phyloP scores from a whole-genome alignment of 1,140 invertebrate species.

The Achroia grisella region DNA sequence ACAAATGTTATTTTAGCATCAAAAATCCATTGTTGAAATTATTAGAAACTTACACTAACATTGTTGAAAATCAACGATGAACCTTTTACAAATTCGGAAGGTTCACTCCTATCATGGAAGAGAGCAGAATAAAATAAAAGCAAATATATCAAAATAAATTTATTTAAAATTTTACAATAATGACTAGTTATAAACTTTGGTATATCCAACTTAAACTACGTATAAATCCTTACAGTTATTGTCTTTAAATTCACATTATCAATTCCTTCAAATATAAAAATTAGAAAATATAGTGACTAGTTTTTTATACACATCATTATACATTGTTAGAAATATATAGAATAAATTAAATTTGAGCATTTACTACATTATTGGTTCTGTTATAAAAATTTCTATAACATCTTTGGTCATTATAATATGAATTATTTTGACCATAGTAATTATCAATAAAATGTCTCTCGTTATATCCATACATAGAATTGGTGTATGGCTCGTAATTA shows the following conservation, averaged over 20 bases:
- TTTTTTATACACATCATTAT: constrained; percentile 15
- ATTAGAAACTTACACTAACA: too few species aligned
- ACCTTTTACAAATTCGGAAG: too few species aligned
- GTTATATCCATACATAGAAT: constrained; percentile 32
- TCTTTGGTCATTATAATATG: constrained; percentile 55
- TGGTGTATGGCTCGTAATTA: constrained; percentile 29
- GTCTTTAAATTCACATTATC: background rate
- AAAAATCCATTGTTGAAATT: too few species aligned
- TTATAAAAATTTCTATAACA: constrained; percentile 50
- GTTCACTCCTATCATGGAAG: too few species aligned
- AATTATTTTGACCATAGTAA: constrained; percentile 43
- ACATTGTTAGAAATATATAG: constrained; percentile 4
- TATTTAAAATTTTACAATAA: constrained; percentile 19
- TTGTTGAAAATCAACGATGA: too few species aligned
- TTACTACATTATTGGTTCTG: constrained; percentile 43
- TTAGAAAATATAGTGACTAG: constrained; percentile 29
- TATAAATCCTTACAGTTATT: constrained; percentile 8
- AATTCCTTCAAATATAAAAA: background rate
- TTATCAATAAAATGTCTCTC: constrained; percentile 31
- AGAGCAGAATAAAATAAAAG: too few species aligned
- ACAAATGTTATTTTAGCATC: too few species aligned
- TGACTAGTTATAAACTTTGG: constrained; percentile 48
- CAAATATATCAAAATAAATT: background rate
- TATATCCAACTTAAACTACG: constrained; percentile 8
- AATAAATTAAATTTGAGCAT: constrained; percentile 50